A percentile compares a stretch with the other conserved stretches of the same genome.
These are phyloP conservation scores for Leucoraja ocellata DNA, from an alignment of 2,797 vertebrate genomes.

Conservation along the genomic window DNA sequence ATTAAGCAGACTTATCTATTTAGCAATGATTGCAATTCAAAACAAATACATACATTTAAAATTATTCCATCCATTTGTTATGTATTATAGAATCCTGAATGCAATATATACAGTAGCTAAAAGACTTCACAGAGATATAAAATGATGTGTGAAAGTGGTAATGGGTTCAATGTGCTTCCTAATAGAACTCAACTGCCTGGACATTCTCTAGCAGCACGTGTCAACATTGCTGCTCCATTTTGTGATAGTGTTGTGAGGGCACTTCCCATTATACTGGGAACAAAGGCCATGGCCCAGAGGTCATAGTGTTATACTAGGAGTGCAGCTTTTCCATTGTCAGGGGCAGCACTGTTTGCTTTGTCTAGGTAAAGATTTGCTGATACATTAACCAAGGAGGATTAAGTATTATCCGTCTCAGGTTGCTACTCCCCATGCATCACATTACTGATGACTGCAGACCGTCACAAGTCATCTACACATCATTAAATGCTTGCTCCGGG, in stretches of 20 bases:
- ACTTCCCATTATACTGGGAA: constrained; percentile 74
- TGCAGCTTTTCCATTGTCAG: constrained; percentile 72
- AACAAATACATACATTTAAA: background rate
- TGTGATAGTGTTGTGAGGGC: constrained; percentile 73
- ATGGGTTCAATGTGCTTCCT: background rate
- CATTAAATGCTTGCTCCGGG: background rate
- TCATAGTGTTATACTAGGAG: constrained; percentile 83
- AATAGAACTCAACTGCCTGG: background rate
- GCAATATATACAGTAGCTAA: background rate
- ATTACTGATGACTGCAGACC: constrained; percentile 14
- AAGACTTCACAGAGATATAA: background rate
- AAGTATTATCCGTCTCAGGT: constrained; percentile 51
- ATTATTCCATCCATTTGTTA: background rate
- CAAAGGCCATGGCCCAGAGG: constrained; percentile 85
- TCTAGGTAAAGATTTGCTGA: constrained; percentile 81
- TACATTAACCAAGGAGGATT: constrained; percentile 90
- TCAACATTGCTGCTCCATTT: constrained; percentile 86
- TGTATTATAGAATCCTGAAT: background rate
- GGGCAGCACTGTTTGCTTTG: constrained; percentile 81
- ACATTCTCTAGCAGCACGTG: constrained; percentile 67
- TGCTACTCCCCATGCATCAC: constrained; percentile 36
- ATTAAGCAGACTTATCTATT: background rate
- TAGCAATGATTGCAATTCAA: background rate
- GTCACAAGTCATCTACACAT: constrained; percentile 10
- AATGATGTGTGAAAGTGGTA: constrained; percentile 6